A percentile compares a stretch with the other conserved stretches of the same genome.
Conservation (phyloP, 2,113 vertebrate species). For the Gymnocephalus cernua region DNA sequence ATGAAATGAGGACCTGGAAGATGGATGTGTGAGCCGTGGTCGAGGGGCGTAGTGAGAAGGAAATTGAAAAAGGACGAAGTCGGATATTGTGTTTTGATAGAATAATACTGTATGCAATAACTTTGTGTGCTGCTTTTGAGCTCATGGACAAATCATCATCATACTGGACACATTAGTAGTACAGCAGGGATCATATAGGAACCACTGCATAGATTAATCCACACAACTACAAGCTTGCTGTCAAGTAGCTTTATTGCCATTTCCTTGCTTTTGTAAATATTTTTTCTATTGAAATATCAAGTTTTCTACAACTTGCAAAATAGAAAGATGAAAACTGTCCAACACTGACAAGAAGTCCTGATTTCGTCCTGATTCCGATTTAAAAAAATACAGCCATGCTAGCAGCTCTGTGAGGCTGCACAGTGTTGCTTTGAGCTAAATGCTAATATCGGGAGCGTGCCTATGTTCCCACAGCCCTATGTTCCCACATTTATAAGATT, state of each 20-base stretch:
- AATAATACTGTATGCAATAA: slow-evolving; percentile 34
- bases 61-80: slow-evolving; percentile 53
- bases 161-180: not conserved
- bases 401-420: not conserved
- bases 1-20: slow-evolving; percentile 51
- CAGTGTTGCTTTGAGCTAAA: not conserved
- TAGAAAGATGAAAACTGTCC: not conserved
- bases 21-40: slow-evolving; percentile 51
- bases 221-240: not conserved
- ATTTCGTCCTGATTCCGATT: too few species aligned
- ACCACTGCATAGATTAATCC: not conserved
- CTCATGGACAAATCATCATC: slow-evolving; percentile 3
- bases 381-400: not conserved
- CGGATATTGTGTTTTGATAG: slow-evolving; percentile 38
- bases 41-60: slow-evolving; percentile 27
- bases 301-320: not conserved
- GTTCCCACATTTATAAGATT: too few species aligned
- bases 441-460: too few species aligned
- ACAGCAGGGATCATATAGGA: not conserved
- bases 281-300: not conserved
- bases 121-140: not conserved
- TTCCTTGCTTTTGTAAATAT: not conserved
- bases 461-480: too few species aligned
- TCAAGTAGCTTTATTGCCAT: not conserved
- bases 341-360: not conserved